Base-by-base conservation (phyloP, 2,888 invertebrate genomes). In the Tenthredo distinguenda region DNA sequence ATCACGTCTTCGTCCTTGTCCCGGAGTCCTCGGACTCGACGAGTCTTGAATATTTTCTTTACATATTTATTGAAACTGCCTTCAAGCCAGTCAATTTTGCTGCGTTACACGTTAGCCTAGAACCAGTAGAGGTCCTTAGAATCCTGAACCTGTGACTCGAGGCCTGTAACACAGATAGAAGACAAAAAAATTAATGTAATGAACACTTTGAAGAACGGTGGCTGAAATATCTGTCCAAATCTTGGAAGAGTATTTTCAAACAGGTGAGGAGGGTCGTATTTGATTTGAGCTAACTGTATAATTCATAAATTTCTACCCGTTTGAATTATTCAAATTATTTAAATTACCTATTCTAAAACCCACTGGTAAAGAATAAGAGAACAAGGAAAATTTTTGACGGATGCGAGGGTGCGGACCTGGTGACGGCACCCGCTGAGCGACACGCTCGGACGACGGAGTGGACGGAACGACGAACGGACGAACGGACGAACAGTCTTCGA, bases 341-440 rank as follows among this genome's bases (percentile, higher is more conserved):
- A 77, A 77, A 77, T 55, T 50, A 31, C 50, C 18, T 77, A 77
- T 77, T 77, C 77, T 15, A 31, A 31, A 50, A 77, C 77, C 77
- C 55, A 77, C 68, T 47, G 83, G 31, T 5, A 65, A 65, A 65
- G 68, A 40, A 68, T n/a, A 74, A 55, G 55, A 77, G 76, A 82
- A 84, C 37, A 72, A 85, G 83, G 62, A 68, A 65, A 85, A 65
- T 71, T 81, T 85, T 85, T 85, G 92, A 92, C 91, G 90, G 92
- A 92, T 92, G 92, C 89, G 92, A 92, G 91, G 92, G 92, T 92
- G 92, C 91, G 90, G 91, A 92, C 90, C 91, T 91, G 92, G 91
- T 91, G 92, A 92, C 92, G 92, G 92, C 92, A 90, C 92, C 92
- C 90, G 92, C 92, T 92, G 92, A 85, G 92, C 91, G 89, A 92